These are phyloP conservation scores for Elanus axillaris DNA, from an alignment of 2,113 vertebrate species.

Conservation along the genomic window DNA sequence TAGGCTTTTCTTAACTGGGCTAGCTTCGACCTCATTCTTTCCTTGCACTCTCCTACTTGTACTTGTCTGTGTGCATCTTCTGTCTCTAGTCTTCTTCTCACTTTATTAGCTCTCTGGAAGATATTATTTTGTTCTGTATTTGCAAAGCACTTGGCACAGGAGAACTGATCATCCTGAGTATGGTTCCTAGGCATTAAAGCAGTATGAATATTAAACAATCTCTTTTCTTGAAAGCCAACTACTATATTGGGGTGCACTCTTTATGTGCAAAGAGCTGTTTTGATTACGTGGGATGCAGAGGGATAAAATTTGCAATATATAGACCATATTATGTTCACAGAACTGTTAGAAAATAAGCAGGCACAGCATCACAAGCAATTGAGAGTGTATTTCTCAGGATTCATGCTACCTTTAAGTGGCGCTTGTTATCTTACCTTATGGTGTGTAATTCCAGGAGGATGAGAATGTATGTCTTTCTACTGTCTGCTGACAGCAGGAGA, in stretches of 20 bases:
- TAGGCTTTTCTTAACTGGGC: background rate
- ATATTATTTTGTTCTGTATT: background rate
- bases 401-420: background rate
- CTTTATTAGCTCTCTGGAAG: background rate
- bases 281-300: background rate
- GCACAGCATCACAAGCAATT: background rate
- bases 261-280: background rate
- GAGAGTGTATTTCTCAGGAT: background rate
- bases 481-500: constrained; percentile 34
- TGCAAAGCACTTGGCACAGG: background rate
- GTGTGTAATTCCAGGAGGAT: background rate
- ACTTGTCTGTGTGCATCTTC: background rate
- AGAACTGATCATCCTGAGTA: background rate
- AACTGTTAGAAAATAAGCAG: background rate
- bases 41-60: background rate
- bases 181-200: background rate
- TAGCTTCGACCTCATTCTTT: background rate
- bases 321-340: background rate
- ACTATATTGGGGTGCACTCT: background rate
- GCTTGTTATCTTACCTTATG: background rate
- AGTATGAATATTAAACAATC: background rate
- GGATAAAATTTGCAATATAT: background rate
- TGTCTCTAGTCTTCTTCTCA: background rate
- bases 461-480: constrained; percentile 9
- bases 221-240: background rate